A percentile compares a stretch with the other conserved stretches of the same genome.
Evolutionary conservation across 2,797 vertebrate genomes (phyloP).

Genomic region (Rallus crepitans): DNA sequence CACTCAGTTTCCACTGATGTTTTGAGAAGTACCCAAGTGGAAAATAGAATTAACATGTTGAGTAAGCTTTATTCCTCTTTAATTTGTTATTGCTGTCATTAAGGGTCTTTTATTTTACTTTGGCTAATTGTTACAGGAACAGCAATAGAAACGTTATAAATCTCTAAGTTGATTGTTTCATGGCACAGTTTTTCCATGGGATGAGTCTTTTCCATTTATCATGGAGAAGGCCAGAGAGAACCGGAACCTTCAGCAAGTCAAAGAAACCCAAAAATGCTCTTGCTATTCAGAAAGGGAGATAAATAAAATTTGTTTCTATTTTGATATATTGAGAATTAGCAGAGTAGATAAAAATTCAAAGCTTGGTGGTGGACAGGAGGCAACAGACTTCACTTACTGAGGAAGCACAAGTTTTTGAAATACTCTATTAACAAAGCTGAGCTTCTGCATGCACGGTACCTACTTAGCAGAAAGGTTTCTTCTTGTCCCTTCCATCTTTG

Average conservation of each 20-base stretch:
- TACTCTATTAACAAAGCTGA: neutral
- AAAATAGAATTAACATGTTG: conserved; percentile 76
- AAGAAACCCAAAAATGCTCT: neutral
- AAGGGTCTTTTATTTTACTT: conserved; percentile 69
- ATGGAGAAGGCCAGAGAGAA: neutral
- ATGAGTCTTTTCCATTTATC: neutral
- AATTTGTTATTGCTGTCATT: conserved; percentile 74
- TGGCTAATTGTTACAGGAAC: conserved; percentile 66
- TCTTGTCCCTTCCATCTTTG: neutral
- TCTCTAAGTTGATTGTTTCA: neutral
- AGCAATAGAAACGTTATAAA: conserved; percentile 31
- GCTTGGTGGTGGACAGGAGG: neutral
- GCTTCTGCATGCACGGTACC: neutral
- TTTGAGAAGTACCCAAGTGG: conserved; percentile 76
- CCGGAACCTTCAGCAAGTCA: neutral
- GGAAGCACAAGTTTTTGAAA: neutral
- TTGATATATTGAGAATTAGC: neutral
- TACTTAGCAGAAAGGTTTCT: neutral
- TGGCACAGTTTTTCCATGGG: neutral
- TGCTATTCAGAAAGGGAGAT: neutral
- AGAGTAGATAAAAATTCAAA: neutral
- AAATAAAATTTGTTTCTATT: neutral
- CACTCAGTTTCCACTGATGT: conserved; percentile 55
- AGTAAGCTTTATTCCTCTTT: conserved; percentile 80
- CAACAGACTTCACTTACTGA: neutral